These are phyloP conservation scores for Stomatorhinus walkeri DNA, from an alignment of 2,797 vertebrate genomes.

Conservation along the genomic window DNA sequence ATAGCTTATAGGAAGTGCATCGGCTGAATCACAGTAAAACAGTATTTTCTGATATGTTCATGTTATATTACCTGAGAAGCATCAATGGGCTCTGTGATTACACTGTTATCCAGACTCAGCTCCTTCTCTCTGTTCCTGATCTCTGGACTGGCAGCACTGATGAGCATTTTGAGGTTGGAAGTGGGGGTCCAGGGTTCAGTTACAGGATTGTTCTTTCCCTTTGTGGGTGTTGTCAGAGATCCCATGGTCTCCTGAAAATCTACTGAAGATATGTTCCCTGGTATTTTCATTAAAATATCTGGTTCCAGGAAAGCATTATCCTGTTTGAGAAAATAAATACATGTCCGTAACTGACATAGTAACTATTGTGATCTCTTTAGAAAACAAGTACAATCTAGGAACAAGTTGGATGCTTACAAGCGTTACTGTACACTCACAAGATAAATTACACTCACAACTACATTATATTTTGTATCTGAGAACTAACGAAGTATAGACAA, in stretches of 20 bases:
- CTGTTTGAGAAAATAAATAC: conserved; percentile 42
- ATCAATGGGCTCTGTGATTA: conserved; percentile 51
- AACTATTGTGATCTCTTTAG: background rate
- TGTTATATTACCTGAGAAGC: conserved; percentile 55
- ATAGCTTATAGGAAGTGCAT: background rate
- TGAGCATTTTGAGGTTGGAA: conserved; percentile 92
- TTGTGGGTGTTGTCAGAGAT: conserved; percentile 78
- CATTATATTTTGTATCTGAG: background rate
- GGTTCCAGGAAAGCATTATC: conserved; percentile 62
- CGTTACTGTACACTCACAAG: background rate
- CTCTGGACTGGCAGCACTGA: conserved; percentile 89
- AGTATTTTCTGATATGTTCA: background rate
- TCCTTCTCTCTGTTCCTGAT: conserved; percentile 84
- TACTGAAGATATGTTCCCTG: conserved; percentile 48
- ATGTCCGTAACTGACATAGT: background rate
- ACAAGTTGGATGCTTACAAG: background rate
- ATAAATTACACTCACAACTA: background rate
- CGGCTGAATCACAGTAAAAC: background rate
- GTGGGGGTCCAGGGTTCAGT: conserved; percentile 95
- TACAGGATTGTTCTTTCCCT: conserved; percentile 58
- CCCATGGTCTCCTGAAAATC: conserved; percentile 57
- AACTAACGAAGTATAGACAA: background rate
- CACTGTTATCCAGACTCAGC: conserved; percentile 48
- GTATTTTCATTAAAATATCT: conserved; percentile 48
- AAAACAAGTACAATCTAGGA: background rate